Evolutionary conservation across 2,888 invertebrate genomes (phyloP), one percentile per base, ranked within the genome.

Genomic region (Torymus texanus): DNA sequence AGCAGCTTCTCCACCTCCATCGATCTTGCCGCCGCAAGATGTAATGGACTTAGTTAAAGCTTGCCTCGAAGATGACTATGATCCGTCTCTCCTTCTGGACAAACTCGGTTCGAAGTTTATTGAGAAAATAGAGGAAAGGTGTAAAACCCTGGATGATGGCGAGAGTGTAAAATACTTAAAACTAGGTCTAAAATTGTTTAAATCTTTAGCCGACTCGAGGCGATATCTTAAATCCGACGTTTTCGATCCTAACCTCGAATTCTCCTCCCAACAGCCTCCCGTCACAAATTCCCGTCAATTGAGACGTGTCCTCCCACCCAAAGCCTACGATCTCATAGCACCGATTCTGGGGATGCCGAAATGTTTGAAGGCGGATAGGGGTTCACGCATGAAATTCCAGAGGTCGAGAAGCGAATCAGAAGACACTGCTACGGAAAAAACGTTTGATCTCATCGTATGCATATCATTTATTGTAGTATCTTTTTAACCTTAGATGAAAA

Each of bases 121-220:
- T 24, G 81, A 83, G 55, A 76, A 21, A 78, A 55, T 78, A 1
- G 18, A 76, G 29, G 18, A 81, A 78, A 67, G 24, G 67, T 73
- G n/a, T 50, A 8, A 73, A 14, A 59, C 16, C 55, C 10, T 50
- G 41, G 5, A 74, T 14, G n/a, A 29, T 55, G 2, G 72, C 51
- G 29, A 85, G 68, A 24, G 81, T 3, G 18, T 13, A 12, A 18
- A 78, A 12, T 21, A 81, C 10, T 83, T 82, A n/a, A 84, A 82
- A 76, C 72, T 85, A 67, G 84, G 82, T 63, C 79, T 78, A 21
- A 85, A 83, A 73, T 83, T 90, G 74, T 83, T 87, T 55, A 85
- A 86, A 77, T 83, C 88, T 62, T 84, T 89, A 51, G 81, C 83
- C 5, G 87, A 90, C 16, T 89, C 88, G 5, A 88, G 84, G 78